Conservation (phyloP, 2,888 invertebrate species). For the Pecten maximus region DNA sequence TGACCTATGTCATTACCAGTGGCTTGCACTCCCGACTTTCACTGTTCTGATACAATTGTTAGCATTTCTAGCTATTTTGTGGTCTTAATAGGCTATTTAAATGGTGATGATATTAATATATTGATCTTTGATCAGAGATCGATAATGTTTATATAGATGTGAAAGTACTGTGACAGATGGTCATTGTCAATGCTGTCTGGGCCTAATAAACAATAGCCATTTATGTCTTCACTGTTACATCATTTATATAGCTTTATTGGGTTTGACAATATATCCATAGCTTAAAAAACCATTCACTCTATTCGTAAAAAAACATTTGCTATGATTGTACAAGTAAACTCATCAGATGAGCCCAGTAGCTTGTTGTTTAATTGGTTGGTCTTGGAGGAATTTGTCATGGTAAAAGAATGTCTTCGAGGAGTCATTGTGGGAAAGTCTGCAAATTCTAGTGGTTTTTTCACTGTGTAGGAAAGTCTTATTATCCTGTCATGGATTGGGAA, state of each 20-base stretch:
- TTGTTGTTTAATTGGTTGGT: no score
- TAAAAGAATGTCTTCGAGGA: no score
- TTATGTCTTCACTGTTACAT: neutral
- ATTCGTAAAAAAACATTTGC: no score
- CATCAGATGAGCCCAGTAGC: no score
- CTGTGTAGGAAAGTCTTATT: no score
- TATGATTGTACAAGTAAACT: no score
- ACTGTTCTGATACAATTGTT: neutral
- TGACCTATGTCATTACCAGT: neutral
- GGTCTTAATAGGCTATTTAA: slow-evolving; percentile 5
- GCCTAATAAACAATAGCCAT: neutral
- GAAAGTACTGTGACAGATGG: slow-evolving; percentile 18
- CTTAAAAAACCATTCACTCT: no score
- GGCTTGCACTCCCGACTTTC: neutral
- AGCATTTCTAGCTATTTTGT: neutral
- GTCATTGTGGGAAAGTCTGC: no score
- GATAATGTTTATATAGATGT: neutral
- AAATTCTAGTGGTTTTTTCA: no score
- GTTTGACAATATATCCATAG: neutral
- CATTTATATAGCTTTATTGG: neutral
- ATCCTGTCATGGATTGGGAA: no score
- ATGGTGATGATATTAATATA: neutral
- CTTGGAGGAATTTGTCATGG: no score
- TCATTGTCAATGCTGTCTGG: neutral
- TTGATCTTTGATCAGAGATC: slow-evolving; percentile 11